A percentile compares a stretch with the other conserved stretches of the same genome.
These are phyloP conservation scores for Gymnothorax reevesii DNA, from an alignment of 2,797 vertebrate species.

Conservation along the genomic window DNA sequence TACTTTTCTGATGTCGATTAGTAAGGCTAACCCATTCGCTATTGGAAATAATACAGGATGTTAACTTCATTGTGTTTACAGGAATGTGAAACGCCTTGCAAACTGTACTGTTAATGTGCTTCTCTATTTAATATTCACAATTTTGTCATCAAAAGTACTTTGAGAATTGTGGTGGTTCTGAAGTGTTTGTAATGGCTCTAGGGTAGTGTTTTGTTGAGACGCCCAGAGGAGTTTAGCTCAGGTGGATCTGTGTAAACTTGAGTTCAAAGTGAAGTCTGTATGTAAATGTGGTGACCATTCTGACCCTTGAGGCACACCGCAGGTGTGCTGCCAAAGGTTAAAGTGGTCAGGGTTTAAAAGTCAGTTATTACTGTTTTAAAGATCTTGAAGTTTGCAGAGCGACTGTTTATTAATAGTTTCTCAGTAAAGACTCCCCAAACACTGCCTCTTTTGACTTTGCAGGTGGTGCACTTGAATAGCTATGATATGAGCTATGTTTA, in stretches of 20 bases:
- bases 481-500: neutral
- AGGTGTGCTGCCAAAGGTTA: neutral
- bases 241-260: neutral
- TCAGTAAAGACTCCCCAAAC: neutral
- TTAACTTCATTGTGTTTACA: neutral
- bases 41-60: neutral
- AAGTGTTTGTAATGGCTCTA: neutral
- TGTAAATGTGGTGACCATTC: neutral
- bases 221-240: neutral
- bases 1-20: neutral
- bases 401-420: neutral
- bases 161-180: neutral
- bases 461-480: neutral
- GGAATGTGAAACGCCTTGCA: neutral
- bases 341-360: neutral
- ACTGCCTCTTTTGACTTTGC: neutral
- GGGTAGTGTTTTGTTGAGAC: neutral
- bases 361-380: neutral
- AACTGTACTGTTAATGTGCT: neutral
- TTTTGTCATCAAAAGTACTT: neutral
- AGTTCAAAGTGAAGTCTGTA: neutral
- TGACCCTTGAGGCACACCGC: neutral
- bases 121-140: neutral
- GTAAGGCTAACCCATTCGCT: neutral
- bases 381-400: neutral